Evolutionary conservation across 2,888 invertebrate species (phyloP), one percentile per base, ranked within the genome.

Genomic region (Drosophila tanythrix): DNA sequence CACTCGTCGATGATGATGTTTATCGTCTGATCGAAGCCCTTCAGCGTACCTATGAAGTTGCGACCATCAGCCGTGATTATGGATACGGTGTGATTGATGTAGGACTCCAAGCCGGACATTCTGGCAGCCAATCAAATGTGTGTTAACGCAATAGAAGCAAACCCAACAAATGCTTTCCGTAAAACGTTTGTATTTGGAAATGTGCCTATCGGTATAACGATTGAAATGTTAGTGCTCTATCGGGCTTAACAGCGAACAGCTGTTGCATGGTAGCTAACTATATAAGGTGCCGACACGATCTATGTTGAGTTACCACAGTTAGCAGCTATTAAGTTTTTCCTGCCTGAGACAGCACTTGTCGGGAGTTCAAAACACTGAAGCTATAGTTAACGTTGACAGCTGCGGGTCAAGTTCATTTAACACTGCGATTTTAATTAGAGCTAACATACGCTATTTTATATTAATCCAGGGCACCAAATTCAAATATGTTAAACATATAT

Each of bases 21-120:
- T 81, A 99, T 98, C n/a, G 99, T 98, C 94, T 99, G 99, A 94
- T 99, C 99, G 93, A 99, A 99, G 36, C 99, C 99, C 93, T 99
- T 99, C 75, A 99, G 93, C 0, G 98, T 98, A 53, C 99, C 99
- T 85, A 99, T 97, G 92, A 99, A 99, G 93, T 98, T 98, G 82
- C 99, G 95, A 51, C 99, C 99, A 94, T 99, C 99, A 15, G 98
- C 96, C 60, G 99, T 99, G 88, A 99, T 98, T 76, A 99, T 97
- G 40, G 98, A 98, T 64, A 99, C 98, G 40, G 97, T 97, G 94
- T 97, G 97, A 93, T 98, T 98, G 15, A 98, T 96, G 90, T 97
- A 98, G 56, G 96, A 95, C 93, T 98, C 98, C 74, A 98, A 93
- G 70, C 97, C 97, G 53, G 97, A 89, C 85, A 86, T 86, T 57